Conservation (phyloP, 2,888 invertebrate genomes). For the Andrena bucephala region DNA sequence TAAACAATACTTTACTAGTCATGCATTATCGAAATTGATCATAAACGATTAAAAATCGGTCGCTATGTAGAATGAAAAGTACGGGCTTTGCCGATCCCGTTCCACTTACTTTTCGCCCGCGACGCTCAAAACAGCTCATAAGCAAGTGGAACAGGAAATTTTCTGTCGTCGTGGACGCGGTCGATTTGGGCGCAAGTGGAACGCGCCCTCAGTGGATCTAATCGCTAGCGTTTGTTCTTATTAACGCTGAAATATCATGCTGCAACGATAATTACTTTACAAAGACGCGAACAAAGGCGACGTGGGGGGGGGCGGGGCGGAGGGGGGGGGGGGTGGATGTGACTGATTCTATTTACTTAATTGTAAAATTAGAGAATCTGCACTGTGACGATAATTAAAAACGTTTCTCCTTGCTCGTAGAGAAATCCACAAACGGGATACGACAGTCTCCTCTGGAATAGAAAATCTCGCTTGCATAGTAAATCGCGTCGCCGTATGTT, state of each 20-base stretch:
- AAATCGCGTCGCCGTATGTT: conserved; percentile 45
- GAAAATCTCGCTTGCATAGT: conserved; percentile 46
- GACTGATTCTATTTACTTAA: conserved; percentile 5
- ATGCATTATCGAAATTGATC: no score
- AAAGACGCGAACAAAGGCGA: neutral
- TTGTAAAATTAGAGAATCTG: conserved; percentile 15
- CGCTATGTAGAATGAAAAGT: no score
- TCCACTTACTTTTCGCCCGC: no score
- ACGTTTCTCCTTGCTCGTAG: neutral
- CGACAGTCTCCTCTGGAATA: neutral
- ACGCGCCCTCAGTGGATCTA: neutral
- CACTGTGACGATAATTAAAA: conserved; percentile 16
- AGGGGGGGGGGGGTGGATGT: neutral
- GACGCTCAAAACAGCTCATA: no score
- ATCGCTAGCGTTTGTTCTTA: neutral
- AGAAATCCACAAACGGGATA: neutral
- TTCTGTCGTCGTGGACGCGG: no score
- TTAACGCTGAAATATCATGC: conserved; percentile 19
- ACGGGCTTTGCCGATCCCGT: no score
- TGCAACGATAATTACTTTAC: neutral
- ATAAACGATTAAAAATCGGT: no score
- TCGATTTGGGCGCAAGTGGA: no score
- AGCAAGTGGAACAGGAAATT: no score
- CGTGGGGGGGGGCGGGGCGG: no score
- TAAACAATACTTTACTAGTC: no score